phyloP scores from a whole-genome alignment of 53 echinoderm and acorn worm genomes.

The Pentamera pediparva region DNA sequence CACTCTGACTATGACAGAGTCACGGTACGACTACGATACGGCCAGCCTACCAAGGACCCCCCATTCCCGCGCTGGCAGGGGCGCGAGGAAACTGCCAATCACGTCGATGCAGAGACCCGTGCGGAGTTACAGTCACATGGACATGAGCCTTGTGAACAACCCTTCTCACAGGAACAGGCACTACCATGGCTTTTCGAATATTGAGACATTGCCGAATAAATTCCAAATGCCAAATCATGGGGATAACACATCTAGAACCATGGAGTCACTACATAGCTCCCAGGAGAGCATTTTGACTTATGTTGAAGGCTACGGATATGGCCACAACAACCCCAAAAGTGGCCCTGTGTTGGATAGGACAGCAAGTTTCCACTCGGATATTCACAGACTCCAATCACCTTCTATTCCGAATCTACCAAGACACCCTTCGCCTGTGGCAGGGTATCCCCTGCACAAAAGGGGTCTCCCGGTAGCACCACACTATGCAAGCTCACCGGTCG shows the following conservation, averaged over 20 bases:
- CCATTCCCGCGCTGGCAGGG: background rate
- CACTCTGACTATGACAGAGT: conserved; percentile 10
- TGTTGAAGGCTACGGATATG: conserved; percentile 35
- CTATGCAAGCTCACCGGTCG: conserved; percentile 20
- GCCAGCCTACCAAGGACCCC: conserved; percentile 23
- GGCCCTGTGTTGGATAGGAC: conserved; percentile 10
- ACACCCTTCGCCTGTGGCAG: background rate
- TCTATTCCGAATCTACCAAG: background rate
- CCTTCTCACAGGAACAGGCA: too few species aligned
- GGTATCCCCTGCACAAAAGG: background rate
- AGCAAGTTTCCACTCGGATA: conserved; percentile 15
- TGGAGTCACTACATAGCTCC: conserved; percentile 21
- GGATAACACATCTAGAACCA: conserved; percentile 1
- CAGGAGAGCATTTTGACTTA: conserved; percentile 26
- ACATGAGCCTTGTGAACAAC: background rate
- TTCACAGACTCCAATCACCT: conserved; percentile 9
- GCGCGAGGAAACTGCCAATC: conserved; percentile 4
- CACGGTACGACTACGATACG: conserved; percentile 22
- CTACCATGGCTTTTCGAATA: background rate
- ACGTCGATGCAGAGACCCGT: conserved; percentile 25
- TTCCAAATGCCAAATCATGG: conserved; percentile 2
- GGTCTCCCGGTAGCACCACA: background rate
- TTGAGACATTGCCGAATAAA: background rate
- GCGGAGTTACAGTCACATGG: conserved; percentile 23
- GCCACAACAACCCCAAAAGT: background rate